Conservation (phyloP, 1,140 invertebrate species). For the Schmidtea mediterranea region DNA sequence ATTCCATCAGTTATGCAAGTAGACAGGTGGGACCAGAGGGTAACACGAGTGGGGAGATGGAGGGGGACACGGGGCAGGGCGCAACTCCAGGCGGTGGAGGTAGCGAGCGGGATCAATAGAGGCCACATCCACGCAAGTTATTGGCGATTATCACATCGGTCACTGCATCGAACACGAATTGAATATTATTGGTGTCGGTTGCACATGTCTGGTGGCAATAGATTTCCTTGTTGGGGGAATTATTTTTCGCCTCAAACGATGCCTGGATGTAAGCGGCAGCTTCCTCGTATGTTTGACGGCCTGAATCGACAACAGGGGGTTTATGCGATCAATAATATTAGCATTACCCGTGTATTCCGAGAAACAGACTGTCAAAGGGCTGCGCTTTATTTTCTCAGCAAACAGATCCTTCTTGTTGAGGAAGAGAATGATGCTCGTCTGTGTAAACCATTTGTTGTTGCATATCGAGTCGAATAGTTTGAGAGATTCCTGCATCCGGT, state of each 20-base stretch:
- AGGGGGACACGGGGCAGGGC: too few relatives aligned
- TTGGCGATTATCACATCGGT: conserved; percentile 12
- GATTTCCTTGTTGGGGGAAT: conserved; percentile 14
- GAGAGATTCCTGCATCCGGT: conserved; percentile 88
- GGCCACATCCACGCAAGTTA: conserved; percentile 10
- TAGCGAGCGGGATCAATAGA: conserved; percentile 5
- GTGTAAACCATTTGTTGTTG: conserved; percentile 99
- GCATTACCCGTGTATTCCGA: conserved; percentile 61
- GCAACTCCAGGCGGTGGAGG: too few relatives aligned
- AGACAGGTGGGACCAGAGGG: too few relatives aligned
- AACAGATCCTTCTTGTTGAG: conserved; percentile 97
- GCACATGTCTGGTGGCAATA: conserved; percentile 13
- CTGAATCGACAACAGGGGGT: conserved; percentile 17
- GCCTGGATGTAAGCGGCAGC: conserved; percentile 11
- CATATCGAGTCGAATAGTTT: conserved; percentile 97
- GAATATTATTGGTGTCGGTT: conserved; percentile 13
- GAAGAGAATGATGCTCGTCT: conserved; percentile 94
- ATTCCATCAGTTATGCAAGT: too few relatives aligned
- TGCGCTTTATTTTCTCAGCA: conserved; percentile 40
- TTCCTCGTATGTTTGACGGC: conserved; percentile 31
- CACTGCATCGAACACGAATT: conserved; percentile 12
- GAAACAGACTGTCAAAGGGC: conserved; percentile 90
- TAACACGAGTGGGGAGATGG: too few relatives aligned
- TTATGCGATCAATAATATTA: neutral
- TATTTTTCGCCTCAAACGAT: conserved; percentile 12